phyloP scores from a whole-genome alignment of 1,140 invertebrate species.

The Meloidogyne hapla region DNA sequence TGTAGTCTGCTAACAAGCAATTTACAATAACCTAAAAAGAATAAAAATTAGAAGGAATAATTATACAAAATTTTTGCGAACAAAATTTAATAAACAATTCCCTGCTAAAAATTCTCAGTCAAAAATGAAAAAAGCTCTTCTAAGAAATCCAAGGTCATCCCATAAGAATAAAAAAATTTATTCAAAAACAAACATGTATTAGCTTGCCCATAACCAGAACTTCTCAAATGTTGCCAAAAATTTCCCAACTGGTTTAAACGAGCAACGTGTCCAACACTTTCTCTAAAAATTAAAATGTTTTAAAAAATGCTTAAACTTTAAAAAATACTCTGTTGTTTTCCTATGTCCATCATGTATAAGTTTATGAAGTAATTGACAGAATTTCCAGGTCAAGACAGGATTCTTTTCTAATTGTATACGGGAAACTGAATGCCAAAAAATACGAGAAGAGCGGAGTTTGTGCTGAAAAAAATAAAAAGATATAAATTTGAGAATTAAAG shows the following conservation, averaged over 20 bases:
- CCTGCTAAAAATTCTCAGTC: no score
- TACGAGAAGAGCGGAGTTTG: conserved; percentile 54
- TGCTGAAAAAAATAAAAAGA: conserved; percentile 29
- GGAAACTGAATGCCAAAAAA: conserved; percentile 61
- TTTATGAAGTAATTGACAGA: conserved; percentile 94
- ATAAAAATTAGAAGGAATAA: background rate
- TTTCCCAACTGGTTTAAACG: conserved; percentile 54
- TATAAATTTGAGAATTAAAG: background rate
- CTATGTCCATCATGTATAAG: conserved; percentile 86
- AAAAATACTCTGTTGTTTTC: conserved; percentile 32
- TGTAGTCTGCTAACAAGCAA: conserved; percentile 81
- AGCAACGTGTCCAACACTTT: conserved; percentile 13
- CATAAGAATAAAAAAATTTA: no score
- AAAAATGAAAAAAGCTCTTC: no score
- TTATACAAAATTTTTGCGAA: no score
- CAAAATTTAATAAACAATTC: no score
- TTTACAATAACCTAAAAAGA: conserved; percentile 41
- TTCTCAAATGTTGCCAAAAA: conserved; percentile 62
- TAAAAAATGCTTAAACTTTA: background rate
- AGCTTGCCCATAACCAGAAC: conserved; percentile 54
- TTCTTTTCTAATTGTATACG: conserved; percentile 61
- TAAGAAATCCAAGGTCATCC: no score
- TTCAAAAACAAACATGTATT: conserved; percentile 29
- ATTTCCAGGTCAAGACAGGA: conserved; percentile 94
- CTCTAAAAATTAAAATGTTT: background rate